Evolutionary conservation across 1,140 invertebrate species (phyloP), one percentile per base, ranked within the genome.

Genomic region (Schmidtea mediterranea): DNA sequence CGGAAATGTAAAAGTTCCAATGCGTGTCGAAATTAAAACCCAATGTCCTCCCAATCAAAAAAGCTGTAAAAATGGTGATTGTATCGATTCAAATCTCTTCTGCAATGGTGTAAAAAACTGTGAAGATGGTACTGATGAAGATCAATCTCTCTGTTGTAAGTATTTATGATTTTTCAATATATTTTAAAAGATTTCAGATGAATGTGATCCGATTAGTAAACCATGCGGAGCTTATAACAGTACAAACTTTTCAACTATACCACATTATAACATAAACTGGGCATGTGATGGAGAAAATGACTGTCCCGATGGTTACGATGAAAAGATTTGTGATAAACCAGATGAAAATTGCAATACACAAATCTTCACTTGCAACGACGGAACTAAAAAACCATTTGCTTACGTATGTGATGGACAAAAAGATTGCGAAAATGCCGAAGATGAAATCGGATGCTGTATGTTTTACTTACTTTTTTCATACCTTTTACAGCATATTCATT

Each of bases 251-350:
- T 13, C 43, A 8, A 21, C 19, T 13, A 21, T 13, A n/a, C 15
- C 2, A 19, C 15, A 8, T 21, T 45, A 21, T n/a, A 45, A 45
- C n/a, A 21, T 45, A 2, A 45, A 36, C 76, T 49, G 36, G 53
- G 23, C 52, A 16, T 57, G 56, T 36, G 58, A 60, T 53, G 58
- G 60, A 51, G 24, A 37, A 6, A 40, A 53, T 32, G 55, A 58
- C 48, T 40, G 55, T 41, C 49, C 37, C 16, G 52, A 56, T 39
- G 51, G 21, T 46, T 54, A 74, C 62, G 79, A 82, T 61, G 80
- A 82, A 63, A 62, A 68, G 43, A 58, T 68, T 54, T 76, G 74
- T 60, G 37, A 41, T 22, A 26, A 21, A 45, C 15, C 15, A 15
- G 47, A 37, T 32, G 26, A 32, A 32, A 32, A 32, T 32, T 32